Evolutionary conservation across 2,888 invertebrate species (phyloP), one percentile per base, ranked within the genome.

Genomic region (Trichopoda pennipes): DNA sequence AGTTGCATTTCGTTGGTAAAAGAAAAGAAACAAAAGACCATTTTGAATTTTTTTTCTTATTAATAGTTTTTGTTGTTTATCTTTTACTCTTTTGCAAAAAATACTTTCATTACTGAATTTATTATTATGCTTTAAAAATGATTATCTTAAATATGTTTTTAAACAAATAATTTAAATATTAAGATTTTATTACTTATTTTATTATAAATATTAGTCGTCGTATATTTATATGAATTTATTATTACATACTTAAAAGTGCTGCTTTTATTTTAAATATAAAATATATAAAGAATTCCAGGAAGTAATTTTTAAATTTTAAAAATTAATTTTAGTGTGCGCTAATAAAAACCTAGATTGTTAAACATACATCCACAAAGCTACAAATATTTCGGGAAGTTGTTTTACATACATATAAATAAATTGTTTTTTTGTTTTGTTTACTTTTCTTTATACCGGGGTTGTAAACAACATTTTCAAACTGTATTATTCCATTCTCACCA

Each of bases 241-340:
- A 77, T 77, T 77, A 55, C 60, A 74, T 77, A 55, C 60, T 73
- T 80, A 73, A 73, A 75, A 82, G 74, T 79, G 73, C 72, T 74
- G 80, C 68, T 78, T 78, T 70, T 66, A 78, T 69, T 66, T 53
- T 16, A 53, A 12, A 38, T 38, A 38, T 38, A 38, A 38, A 35
- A 35, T 7, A 4, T 28, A 2, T 8, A 53, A 51, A 51, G 32
- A 58, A 68, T 42, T 68, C 35, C 66, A 53, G 51, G 51, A 53
- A 53, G 53, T 23, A 0, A n/a, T 21, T 66, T 53, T 28, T 28
- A 28, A 28, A 28, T 53, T 47, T 28, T 35, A 16, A 44, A 14
- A 42, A 42, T 4, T 61, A 61, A 12, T 47, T 44, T 28, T 17
- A 44, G 12, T 28, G 47, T 14, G 61, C 61, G n/a, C 23, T 1